Conservation (phyloP, 2,888 invertebrate genomes). For the Aspidiotus rigidus region DNA sequence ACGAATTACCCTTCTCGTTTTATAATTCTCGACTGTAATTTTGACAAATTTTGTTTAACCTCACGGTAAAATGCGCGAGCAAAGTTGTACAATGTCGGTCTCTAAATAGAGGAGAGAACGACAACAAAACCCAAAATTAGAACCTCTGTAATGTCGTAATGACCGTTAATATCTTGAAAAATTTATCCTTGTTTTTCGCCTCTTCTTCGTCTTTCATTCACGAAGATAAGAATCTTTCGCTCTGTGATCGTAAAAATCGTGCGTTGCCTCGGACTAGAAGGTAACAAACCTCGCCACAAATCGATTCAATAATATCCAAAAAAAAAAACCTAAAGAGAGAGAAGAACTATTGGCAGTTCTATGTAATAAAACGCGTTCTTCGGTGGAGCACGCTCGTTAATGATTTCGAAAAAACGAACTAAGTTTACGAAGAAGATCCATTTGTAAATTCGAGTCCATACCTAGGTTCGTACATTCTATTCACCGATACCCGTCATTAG, state of each 20-base stretch:
- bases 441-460: background rate
- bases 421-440: background rate
- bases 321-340: no score
- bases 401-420: background rate
- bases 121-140: background rate
- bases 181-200: no score
- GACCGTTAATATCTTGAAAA: background rate
- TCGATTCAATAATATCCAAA: no score
- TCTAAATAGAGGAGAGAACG: background rate
- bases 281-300: background rate
- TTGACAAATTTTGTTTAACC: no score
- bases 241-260: background rate
- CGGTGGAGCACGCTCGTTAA: conserved; percentile 1
- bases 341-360: background rate
- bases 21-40: no score
- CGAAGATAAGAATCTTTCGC: background rate
- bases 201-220: background rate
- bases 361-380: background rate
- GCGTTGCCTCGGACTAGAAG: background rate
- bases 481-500: background rate
- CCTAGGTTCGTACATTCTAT: background rate
- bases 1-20: no score
- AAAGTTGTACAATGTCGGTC: background rate
- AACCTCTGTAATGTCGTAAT: background rate
- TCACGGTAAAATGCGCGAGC: no score